These are phyloP conservation scores for Synodontis membranacea DNA, from an alignment of 2,113 vertebrate genomes.

Conservation along the genomic window DNA sequence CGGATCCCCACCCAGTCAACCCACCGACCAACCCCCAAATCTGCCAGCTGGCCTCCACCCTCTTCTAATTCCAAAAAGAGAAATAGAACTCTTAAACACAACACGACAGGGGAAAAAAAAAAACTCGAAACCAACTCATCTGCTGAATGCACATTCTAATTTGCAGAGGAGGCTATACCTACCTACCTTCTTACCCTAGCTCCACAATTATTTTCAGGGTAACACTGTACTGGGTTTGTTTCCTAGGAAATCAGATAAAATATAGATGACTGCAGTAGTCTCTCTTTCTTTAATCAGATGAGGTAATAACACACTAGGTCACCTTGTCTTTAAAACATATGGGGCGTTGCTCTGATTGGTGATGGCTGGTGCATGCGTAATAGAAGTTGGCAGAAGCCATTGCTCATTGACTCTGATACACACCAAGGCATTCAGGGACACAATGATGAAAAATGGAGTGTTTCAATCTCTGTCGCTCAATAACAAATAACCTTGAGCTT, in stretches of 20 bases:
- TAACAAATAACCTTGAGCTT: conserved; percentile 46
- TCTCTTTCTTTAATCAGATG: conserved; percentile 41
- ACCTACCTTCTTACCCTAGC: not conserved
- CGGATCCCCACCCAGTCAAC: conserved; percentile 41
- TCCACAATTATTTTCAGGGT: conserved; percentile 31
- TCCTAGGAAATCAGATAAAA: conserved; percentile 54
- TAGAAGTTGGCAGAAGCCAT: conserved; percentile 15
- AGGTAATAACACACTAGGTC: conserved; percentile 50
- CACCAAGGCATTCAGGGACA: not conserved
- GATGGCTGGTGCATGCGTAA: conserved; percentile 36
- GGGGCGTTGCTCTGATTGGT: conserved; percentile 21
- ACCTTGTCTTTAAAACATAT: conserved; percentile 51
- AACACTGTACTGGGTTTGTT: conserved; percentile 50
- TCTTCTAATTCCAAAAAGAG: conserved; percentile 2
- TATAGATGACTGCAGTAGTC: conserved; percentile 35
- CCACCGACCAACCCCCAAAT: conserved; percentile 17
- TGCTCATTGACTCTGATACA: conserved; percentile 35
- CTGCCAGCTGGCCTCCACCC: conserved; percentile 11
- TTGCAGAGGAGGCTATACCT: conserved; percentile 13
- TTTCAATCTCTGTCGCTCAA: conserved; percentile 22
- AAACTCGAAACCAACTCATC: conserved; percentile 27
- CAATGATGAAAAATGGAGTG: conserved; percentile 28
- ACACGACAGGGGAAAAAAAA: conserved; percentile 15
- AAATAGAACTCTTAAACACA: conserved; percentile 37
- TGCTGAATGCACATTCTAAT: conserved; percentile 45